Percentiles rank a stretch among this genome's conserved stretches.
phyloP scores from a whole-genome alignment of 2,888 invertebrate species.

The Xestobium rufovillosum region DNA sequence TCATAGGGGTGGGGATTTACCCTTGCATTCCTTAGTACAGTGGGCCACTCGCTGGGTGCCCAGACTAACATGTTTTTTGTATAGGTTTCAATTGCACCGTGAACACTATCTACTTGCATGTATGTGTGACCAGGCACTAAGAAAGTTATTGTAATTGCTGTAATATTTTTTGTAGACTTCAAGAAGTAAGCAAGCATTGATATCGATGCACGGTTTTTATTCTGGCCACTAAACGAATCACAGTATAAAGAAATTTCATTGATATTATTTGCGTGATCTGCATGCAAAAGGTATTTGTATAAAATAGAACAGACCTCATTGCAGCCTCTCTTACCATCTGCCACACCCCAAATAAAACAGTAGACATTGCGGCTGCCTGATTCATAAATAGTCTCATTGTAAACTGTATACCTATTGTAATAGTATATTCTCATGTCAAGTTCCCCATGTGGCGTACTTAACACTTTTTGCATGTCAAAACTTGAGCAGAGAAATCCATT shows the following conservation, averaged over 20 bases:
- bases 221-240: constrained; percentile 28
- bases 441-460: constrained; percentile 27
- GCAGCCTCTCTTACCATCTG: constrained; percentile 22
- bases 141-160: constrained; percentile 17
- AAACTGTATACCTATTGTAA: constrained; percentile 19
- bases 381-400: constrained; percentile 23
- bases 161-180: constrained; percentile 19
- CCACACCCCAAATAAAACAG: constrained; percentile 23
- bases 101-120: constrained; percentile 31
- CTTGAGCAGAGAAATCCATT: constrained; percentile 7
- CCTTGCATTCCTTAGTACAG: constrained; percentile 18
- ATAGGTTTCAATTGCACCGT: constrained; percentile 26
- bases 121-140: constrained; percentile 27
- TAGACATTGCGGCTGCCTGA: constrained; percentile 15
- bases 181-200: constrained; percentile 20
- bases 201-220: constrained; percentile 25
- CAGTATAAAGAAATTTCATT: constrained; percentile 22
- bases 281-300: constrained; percentile 15
- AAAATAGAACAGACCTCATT: constrained; percentile 22
- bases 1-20: constrained; percentile 4
- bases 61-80: constrained; percentile 25
- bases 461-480: constrained; percentile 18
- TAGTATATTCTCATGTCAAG: constrained; percentile 24
- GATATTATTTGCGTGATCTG: constrained; percentile 17
- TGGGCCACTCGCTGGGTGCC: constrained; percentile 30